Percentiles rank a stretch among this genome's conserved stretches.
phyloP scores from a whole-genome alignment of 2,113 vertebrate genomes.

The Gulo gulo region DNA sequence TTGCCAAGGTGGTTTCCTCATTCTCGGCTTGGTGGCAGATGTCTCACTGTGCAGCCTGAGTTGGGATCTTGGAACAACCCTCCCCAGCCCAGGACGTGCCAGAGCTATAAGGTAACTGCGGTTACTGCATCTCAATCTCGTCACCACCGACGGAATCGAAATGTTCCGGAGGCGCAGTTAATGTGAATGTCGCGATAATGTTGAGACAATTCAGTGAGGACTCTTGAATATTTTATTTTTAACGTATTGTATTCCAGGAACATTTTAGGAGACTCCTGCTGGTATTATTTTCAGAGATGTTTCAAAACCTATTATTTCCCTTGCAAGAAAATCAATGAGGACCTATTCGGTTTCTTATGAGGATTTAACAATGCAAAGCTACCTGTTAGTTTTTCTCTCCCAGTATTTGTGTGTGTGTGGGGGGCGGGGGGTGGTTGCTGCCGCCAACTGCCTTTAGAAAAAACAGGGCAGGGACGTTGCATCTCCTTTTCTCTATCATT shows the following conservation, averaged over 20 bases:
- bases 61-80: slow-evolving; percentile 42
- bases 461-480: neutral
- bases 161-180: slow-evolving; percentile 24
- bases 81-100: slow-evolving; percentile 36
- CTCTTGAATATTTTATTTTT: slow-evolving; percentile 52
- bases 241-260: slow-evolving; percentile 23
- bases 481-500: neutral
- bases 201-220: slow-evolving; percentile 46
- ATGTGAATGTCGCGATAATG: neutral
- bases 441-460: slow-evolving; percentile 25
- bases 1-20: slow-evolving; percentile 45
- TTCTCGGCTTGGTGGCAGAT: slow-evolving; percentile 43
- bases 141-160: slow-evolving; percentile 36
- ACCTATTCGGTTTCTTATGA: slow-evolving; percentile 38
- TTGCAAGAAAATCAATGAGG: slow-evolving; percentile 53
- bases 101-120: slow-evolving; percentile 39
- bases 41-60: slow-evolving; percentile 21
- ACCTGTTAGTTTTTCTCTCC: slow-evolving; percentile 37
- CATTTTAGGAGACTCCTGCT: slow-evolving; percentile 8
- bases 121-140: slow-evolving; percentile 20
- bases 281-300: slow-evolving; percentile 33
- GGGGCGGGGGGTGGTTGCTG: neutral
- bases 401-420: neutral
- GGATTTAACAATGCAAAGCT: slow-evolving; percentile 56
- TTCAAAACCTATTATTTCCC: slow-evolving; percentile 61